A percentile compares a stretch with the other conserved stretches of the same genome.
Conservation (phyloP, 2,888 invertebrate genomes). For the Eristalis arbustorum region DNA sequence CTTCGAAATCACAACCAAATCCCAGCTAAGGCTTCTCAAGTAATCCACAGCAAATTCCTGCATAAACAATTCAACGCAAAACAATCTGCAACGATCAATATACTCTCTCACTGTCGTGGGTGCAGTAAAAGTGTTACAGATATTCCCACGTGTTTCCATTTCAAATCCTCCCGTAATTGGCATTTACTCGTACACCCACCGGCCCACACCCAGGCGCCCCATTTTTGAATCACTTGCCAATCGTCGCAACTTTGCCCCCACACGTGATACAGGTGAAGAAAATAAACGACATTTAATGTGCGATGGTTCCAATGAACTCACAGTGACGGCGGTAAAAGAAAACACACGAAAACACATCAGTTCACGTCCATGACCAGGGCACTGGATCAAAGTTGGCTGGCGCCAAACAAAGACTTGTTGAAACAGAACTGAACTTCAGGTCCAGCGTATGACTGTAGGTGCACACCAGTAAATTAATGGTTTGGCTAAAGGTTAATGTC, state of each 20-base stretch:
- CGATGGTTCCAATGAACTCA: background rate
- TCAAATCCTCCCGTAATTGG: slow-evolving; percentile 2
- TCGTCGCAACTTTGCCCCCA: background rate
- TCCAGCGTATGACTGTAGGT: too few species aligned
- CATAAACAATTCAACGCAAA: too few species aligned
- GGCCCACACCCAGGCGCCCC: background rate
- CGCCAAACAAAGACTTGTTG: background rate
- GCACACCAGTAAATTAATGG: background rate
- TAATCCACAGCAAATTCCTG: too few species aligned
- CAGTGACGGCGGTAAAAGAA: background rate
- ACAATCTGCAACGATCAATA: too few species aligned
- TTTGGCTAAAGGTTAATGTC: background rate
- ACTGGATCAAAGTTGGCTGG: background rate
- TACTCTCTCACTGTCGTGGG: background rate
- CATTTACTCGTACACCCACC: slow-evolving; percentile 4
- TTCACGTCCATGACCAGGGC: background rate
- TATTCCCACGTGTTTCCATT: slow-evolving; percentile 16
- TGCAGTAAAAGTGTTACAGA: slow-evolving; percentile 5
- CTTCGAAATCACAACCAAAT: too few species aligned
- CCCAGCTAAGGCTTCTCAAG: too few species aligned
- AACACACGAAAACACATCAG: background rate
- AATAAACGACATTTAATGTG: background rate
- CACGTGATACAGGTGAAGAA: background rate
- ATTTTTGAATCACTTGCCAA: background rate
- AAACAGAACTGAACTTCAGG: background rate